Evolutionary conservation across 2,797 vertebrate species (phyloP).

Genomic region (Centropyge bicolor): DNA sequence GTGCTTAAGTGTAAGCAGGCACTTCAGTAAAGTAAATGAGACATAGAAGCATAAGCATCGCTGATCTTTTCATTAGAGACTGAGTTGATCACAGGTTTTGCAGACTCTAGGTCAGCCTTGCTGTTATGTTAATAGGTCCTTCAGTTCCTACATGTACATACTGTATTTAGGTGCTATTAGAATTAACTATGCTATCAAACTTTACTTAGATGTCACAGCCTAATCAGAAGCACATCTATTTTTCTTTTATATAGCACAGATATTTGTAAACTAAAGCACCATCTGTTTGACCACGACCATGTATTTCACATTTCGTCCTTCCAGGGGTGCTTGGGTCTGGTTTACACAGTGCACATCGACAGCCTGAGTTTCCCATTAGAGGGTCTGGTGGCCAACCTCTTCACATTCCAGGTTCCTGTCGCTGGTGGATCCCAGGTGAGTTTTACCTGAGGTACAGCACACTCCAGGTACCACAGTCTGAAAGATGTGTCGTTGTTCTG

Average conservation of each 20-base stretch:
- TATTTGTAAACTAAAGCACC: neutral
- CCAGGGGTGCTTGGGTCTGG: conserved; percentile 96
- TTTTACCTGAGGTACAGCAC: conserved; percentile 75
- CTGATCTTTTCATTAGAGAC: conserved; percentile 38
- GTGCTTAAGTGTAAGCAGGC: conserved; percentile 29
- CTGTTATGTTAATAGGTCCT: conserved; percentile 10
- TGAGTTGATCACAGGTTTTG: conserved; percentile 26
- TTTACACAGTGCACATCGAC: conserved; percentile 97
- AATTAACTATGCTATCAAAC: neutral
- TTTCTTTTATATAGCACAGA: neutral
- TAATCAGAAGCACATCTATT: neutral
- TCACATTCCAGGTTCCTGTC: conserved; percentile 93
- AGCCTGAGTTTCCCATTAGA: conserved; percentile 93
- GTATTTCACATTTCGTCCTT: conserved; percentile 36
- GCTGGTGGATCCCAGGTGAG: conserved; percentile 97
- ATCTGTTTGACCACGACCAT: neutral
- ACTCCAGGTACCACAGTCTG: conserved; percentile 74
- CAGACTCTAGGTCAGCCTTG: conserved; percentile 17
- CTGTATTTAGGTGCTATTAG: neutral
- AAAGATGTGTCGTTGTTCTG: conserved; percentile 66
- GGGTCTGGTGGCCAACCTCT: conserved; percentile 93
- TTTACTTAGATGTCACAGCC: neutral
- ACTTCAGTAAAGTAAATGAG: conserved; percentile 38
- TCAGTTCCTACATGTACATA: neutral
- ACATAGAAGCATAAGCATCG: conserved; percentile 21